These are phyloP conservation scores for Oreochromis grahami DNA, from an alignment of 2,797 vertebrate genomes.

Conservation along the genomic window DNA sequence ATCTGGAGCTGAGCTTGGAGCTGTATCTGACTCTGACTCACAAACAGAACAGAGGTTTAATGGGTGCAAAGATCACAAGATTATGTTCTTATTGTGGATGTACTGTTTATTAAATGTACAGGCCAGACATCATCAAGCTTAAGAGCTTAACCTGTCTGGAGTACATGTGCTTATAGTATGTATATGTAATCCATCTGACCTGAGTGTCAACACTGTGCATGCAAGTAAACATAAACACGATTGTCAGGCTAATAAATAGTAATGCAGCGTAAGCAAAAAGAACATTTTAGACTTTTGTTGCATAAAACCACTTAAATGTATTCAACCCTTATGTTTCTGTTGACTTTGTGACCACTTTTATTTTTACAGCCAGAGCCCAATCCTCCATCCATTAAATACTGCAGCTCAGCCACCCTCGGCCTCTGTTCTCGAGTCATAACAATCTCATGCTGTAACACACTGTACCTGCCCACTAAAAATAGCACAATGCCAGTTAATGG, in stretches of 20 bases:
- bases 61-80: not conserved
- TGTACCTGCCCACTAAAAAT: constrained; percentile 68
- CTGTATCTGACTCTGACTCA: not conserved
- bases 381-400: constrained; percentile 11
- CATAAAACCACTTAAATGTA: not conserved
- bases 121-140: not conserved
- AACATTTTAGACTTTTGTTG: not conserved
- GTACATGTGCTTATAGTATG: not conserved
- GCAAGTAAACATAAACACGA: not conserved
- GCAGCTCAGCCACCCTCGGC: not conserved
- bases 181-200: not conserved
- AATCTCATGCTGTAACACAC: constrained; percentile 37
- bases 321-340: not conserved
- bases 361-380: not conserved
- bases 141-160: not conserved
- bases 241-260: not conserved
- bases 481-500: constrained; percentile 61
- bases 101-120: not conserved
- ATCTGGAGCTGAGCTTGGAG: not conserved
- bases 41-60: not conserved
- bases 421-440: constrained; percentile 18
- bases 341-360: constrained; percentile 4
- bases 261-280: not conserved
- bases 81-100: not conserved
- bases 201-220: not conserved